Evolutionary conservation across 2,113 vertebrate species (phyloP).

Genomic region (Daphoenositta chrysoptera): DNA sequence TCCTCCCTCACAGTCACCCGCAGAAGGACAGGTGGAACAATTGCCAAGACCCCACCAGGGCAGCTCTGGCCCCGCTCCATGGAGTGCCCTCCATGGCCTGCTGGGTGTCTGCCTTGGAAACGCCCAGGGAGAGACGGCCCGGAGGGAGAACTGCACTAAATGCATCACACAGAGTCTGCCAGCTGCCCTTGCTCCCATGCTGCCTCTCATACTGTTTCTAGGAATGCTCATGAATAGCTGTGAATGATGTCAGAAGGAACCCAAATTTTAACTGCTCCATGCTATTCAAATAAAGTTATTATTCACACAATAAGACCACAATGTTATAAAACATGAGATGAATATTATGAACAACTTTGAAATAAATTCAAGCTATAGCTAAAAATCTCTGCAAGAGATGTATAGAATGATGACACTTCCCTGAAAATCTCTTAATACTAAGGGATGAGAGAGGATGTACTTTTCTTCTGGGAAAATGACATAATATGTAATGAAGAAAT

Average conservation of each 20-base stretch:
- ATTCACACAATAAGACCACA: neutral
- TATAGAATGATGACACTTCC: neutral
- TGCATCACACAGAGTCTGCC: neutral
- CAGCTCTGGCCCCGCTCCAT: fast-evolving
- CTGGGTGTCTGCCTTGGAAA: neutral
- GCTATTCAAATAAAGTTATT: neutral
- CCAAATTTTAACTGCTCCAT: neutral
- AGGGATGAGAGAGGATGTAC: neutral
- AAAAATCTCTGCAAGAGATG: neutral
- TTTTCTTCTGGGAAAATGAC: neutral
- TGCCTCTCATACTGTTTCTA: neutral
- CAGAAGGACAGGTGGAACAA: neutral
- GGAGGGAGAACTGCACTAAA: neutral
- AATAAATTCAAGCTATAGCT: neutral
- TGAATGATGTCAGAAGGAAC: neutral
- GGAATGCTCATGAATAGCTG: neutral
- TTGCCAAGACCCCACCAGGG: neutral
- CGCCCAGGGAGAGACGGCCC: neutral
- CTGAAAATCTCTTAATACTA: neutral
- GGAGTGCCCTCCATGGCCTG: neutral
- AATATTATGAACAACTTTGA: neutral
- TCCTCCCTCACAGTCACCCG: neutral
- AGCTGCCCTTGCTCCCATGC: neutral
- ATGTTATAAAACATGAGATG: neutral
- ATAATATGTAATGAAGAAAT: neutral